Base-by-base conservation (phyloP, 1,140 invertebrate species). In the Stegodyphus mimosarum region DNA sequence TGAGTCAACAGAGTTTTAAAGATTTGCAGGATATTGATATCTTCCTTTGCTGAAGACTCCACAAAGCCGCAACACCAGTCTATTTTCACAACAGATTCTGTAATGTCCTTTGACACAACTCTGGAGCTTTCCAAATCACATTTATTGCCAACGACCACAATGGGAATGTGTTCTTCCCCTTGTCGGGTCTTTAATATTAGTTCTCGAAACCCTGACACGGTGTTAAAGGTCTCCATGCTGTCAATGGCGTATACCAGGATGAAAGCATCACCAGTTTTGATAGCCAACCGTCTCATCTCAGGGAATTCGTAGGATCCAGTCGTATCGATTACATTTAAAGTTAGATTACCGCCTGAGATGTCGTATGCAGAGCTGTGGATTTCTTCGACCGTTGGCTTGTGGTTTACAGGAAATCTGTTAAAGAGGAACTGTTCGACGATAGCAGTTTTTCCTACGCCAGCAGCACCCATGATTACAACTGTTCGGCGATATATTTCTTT, bases 1-100 rank as follows among this genome's bases (percentile, higher is more conserved):
- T 97, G 96, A 9, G 93, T 93, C 33, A 98, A 90, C 18, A 97
- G 91, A 89, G 97, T 95, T 89, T 96, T 96, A 90, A 92, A 92
- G n/a, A 92, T 90, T 52, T 90, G 87, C 6, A 88, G 69, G 13
- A 91, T 89, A 90, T 96, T 96, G n/a, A 93, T 89, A 89, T 96
- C 95, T 7, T 95, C 94, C 88, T 97, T 97, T 2, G 96, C 96
- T 0, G 96, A 97, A 1, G 95, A 93, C 90, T 96, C 95, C 0
- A 97, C 95, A 89, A 96, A 98, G 6, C 96, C 96, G 88, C 96
- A 95, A 88, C 96, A 95, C 96, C 96, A 98, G 89, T 97, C 95
- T 2, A 95, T 93, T 0, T 94, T 95, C 0, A 96, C 95, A 1
- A 96, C 93, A 0, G 95, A 95, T 90, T 96, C 95, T 5, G 95